These are phyloP conservation scores for Bambusicola thoracicus DNA, from an alignment of 2,113 vertebrate species.

Conservation along the genomic window DNA sequence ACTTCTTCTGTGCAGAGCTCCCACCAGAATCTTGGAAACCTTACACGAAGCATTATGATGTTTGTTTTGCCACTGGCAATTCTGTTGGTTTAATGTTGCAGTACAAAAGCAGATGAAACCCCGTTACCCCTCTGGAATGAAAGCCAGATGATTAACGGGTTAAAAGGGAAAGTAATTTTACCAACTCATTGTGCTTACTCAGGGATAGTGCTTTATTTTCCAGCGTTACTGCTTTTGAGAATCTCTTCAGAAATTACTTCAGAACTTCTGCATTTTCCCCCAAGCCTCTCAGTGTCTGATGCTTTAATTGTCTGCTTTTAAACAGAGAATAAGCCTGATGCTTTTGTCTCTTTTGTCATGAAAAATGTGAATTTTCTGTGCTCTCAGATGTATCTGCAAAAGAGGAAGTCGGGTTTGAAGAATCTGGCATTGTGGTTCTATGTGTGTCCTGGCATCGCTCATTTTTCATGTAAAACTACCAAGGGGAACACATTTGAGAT, in stretches of 20 bases:
- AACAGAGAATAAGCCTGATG: neutral
- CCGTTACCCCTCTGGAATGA: constrained; percentile 24
- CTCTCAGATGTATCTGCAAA: neutral
- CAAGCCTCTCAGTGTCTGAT: neutral
- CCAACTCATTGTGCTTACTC: neutral
- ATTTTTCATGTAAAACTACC: neutral
- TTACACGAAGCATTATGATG: constrained; percentile 13
- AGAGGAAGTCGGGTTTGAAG: neutral
- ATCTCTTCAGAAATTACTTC: neutral
- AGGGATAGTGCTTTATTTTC: neutral
- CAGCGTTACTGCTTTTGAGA: neutral
- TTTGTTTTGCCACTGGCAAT: constrained; percentile 58
- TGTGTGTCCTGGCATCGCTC: accelerated
- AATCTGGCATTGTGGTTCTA: neutral
- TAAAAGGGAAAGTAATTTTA: constrained; percentile 62
- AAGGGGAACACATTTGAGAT: neutral
- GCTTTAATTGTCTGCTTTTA: neutral
- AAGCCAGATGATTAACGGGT: constrained; percentile 37
- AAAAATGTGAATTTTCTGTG: neutral
- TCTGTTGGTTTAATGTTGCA: constrained; percentile 48
- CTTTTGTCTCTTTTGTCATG: neutral
- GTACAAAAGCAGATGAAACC: constrained; percentile 12
- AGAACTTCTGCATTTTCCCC: neutral
- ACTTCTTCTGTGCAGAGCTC: constrained; percentile 46
- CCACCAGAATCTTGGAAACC: constrained; percentile 62